Percentiles rank a stretch among this genome's conserved stretches.
Evolutionary conservation across 2,888 invertebrate genomes (phyloP).

Genomic region (Seladonia tumulorum): DNA sequence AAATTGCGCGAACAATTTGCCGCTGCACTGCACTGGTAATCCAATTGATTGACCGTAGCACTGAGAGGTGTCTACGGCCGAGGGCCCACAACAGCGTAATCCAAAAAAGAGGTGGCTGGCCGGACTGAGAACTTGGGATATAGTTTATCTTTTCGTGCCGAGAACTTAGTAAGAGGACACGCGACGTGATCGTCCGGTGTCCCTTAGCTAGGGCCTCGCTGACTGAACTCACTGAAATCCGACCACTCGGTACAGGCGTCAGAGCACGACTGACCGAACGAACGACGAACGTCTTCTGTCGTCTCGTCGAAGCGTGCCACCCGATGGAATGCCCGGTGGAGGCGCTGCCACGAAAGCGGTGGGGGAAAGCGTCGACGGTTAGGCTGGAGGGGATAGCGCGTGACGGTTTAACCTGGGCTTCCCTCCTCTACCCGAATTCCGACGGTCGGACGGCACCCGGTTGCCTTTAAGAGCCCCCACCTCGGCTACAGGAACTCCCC

Average conservation of each 20-base stretch:
- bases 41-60: slow-evolving; percentile 46
- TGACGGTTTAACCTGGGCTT: slow-evolving; percentile 81
- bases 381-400: slow-evolving; percentile 79
- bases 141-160: not conserved
- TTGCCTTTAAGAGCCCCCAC: slow-evolving; percentile 73
- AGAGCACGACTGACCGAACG: slow-evolving; percentile 81
- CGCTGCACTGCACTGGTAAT: slow-evolving; percentile 68
- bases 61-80: slow-evolving; percentile 8
- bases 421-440: slow-evolving; percentile 80
- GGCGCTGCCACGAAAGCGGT: slow-evolving; percentile 66
- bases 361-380: slow-evolving; percentile 64
- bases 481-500: slow-evolving; percentile 24
- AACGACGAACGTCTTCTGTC: slow-evolving; percentile 79
- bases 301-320: slow-evolving; percentile 78
- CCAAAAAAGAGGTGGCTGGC: slow-evolving; percentile 21
- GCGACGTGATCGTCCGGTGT: not conserved
- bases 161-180: slow-evolving; percentile 26
- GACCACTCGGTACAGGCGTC: slow-evolving; percentile 80
- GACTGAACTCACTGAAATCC: slow-evolving; percentile 55
- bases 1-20: slow-evolving; percentile 51
- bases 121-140: not conserved
- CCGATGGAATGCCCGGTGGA: slow-evolving; percentile 79
- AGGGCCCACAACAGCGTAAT: slow-evolving; percentile 32
- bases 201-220: slow-evolving; percentile 8
- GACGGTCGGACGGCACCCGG: slow-evolving; percentile 77